Evolutionary conservation across 2,113 vertebrate species (phyloP), one percentile per base, ranked within the genome.

Genomic region (Setophaga petechia): DNA sequence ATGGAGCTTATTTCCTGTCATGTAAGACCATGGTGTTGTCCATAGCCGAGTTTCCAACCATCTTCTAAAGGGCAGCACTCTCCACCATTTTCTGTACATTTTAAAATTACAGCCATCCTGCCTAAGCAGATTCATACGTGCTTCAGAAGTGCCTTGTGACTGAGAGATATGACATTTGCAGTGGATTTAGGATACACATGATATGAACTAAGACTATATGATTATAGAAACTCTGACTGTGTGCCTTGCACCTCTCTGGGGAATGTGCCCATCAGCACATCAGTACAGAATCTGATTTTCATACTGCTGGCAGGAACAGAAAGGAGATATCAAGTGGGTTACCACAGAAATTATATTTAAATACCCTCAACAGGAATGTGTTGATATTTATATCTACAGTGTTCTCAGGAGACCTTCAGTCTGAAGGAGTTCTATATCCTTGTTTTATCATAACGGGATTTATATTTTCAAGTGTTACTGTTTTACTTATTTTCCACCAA

Each of bases 61-160:
- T 37, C 39, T 75, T 87, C 87, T 81, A 46, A 54, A 75, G 57
- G 59, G 61, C 61, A 90, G 37, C 51, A 54, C 72, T 84, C n/a
- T 68, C 16, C 57, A 52, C n/a, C 37, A 79, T 31, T 20, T 47
- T 49, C 73, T 77, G 37, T 43, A 72, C 52, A 24, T 33, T 79
- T 89, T 4, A 58, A 86, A 97, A 55, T 59, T 39, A 47, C 24
- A 76, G 66, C 87, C 80, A 68, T 21, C 55, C 84, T 14, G 6
- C 84, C 57, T 81, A 49, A 90, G 71, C 71, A 93, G 51, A 90
- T 67, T 87, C 87, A 77, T 58, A 59, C 4, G 15, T 89, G 87
- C 58, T 79, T 82, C 90, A 93, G 96, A 95, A 96, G 77, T 51
- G 74, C 87, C 74, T 77, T 84, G 59, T 96, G 97, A 96, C 41